Evolutionary conservation across 2,113 vertebrate genomes (phyloP), one percentile per base, ranked within the genome.

Genomic region (Gymnorhina tibicen): DNA sequence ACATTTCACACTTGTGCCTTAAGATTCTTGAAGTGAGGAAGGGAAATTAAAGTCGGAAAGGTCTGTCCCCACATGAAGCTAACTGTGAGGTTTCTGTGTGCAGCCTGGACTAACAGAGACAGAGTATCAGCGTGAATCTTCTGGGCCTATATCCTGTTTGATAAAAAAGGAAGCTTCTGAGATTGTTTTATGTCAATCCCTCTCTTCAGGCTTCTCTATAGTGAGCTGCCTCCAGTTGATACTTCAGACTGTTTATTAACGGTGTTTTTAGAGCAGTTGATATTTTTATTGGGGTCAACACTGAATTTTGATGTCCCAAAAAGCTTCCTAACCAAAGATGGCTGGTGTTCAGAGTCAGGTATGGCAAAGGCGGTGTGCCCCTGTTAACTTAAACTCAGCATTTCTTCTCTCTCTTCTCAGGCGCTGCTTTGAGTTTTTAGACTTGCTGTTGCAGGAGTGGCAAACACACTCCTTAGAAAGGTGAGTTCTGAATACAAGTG

Each of bases 341-440:
- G 7, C 27, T 87, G 22, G 13, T 72, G 19, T 77, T 90, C 11
- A 67, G 53, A 49, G 62, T 32, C 59, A 49, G 28, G 24, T 46
- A 16, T 24, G 16, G 47, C 52, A 42, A 52, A 64, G 13, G 24
- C 41, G 32, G 1, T 8, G 14, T 47, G 41, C 23, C 26, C 81
- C 70, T 94, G 35, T 63, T 70, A 63, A 49, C 11, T 63, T 55
- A 60, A 68, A 63, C 56, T 91, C 35, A 19, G 5, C 10, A 27
- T 89, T 95, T 64, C 35, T 72, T 77, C 75, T 89, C 55, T 90
- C 44, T 78, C 60, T 67, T 97, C 94, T 88, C 83, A 99, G 99
- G 85, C 99, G 99, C 96, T 99, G 99, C 91, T 99, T 98, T 91
- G 99, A 99, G 97, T 99, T 99, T 98, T 97, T 99, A 95, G 99